A percentile compares a stretch with the other conserved stretches of the same genome.
Evolutionary conservation across 2,113 vertebrate species (phyloP).

Genomic region (Chloropsis hardwickii): DNA sequence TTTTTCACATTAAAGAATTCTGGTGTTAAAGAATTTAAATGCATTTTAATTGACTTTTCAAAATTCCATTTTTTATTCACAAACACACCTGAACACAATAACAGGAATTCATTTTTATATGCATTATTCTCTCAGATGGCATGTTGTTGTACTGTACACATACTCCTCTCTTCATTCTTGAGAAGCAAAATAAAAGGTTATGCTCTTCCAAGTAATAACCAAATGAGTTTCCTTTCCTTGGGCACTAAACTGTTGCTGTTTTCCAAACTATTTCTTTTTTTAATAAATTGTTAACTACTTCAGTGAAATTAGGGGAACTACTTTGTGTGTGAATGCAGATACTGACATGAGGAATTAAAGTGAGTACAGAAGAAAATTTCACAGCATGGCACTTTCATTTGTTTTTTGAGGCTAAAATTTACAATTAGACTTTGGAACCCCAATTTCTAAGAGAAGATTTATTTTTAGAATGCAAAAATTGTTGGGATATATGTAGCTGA

Average conservation of each 20-base stretch:
- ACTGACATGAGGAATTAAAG: background rate
- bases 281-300: background rate
- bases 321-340: background rate
- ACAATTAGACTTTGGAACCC: background rate
- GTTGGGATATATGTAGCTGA: background rate
- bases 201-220: background rate
- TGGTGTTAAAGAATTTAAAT: slow-evolving; percentile 55
- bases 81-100: slow-evolving; percentile 42
- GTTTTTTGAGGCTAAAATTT: background rate
- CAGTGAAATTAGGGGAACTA: background rate
- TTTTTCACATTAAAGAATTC: slow-evolving; percentile 60
- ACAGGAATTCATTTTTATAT: slow-evolving; percentile 49
- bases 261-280: background rate
- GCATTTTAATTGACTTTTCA: slow-evolving; percentile 66
- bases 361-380: background rate
- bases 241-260: background rate
- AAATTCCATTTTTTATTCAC: slow-evolving; percentile 53
- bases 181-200: slow-evolving; percentile 19
- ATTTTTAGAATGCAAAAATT: background rate
- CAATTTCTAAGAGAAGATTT: background rate
- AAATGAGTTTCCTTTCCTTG: slow-evolving; percentile 14
- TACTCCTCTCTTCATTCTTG: background rate
- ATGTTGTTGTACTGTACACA: background rate
- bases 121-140: slow-evolving; percentile 63
- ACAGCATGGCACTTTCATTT: background rate